Evolutionary conservation across 2,888 invertebrate genomes (phyloP), one percentile per base, ranked within the genome.

Genomic region (Coleophora flavipennella): DNA sequence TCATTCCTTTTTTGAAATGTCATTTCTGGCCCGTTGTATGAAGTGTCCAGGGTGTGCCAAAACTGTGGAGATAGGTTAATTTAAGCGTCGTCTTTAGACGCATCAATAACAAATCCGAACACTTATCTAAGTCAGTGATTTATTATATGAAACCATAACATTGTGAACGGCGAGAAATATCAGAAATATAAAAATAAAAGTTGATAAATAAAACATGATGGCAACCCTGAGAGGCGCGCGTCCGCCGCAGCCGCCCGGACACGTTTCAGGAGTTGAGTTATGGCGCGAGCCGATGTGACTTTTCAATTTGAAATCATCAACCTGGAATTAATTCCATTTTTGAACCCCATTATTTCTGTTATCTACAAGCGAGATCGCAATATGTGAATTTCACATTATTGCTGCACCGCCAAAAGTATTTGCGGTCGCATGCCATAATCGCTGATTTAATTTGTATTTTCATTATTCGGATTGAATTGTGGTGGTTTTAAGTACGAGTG

Each of bases 241-340:
- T 75, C 76, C 71, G 66, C 75, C 80, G 69, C 75, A 72, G 73
- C 71, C 74, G 79, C 71, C 80, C 79, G 79, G 81, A 80, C 80
- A 81, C 83, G 83, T 83, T 83, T 81, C 81, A 80, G 78, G 73
- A 74, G 72, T 83, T 85, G 85, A 85, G 74, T 85, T 85, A 84
- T 83, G 74, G 81, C 84, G 68, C 78, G 68, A 74, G 75, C 84
- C 84, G 85, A 81, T 81, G 85, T 85, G 85, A 84, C 85, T 85
- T 85, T 85, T 85, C 85, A 85, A 85, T 85, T 85, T 83, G 84
- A 84, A 85, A 83, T 85, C 85, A 83, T 84, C 83, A 85, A 83
- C 81, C 78, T 83, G 85, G 85, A 85, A 85, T 84, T 85, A 85
- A 85, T 85, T 84, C 79, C 76, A 83, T 83, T 84, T 84, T 84